Evolutionary conservation across 2,113 vertebrate genomes (phyloP).

Genomic region (Andinoacara biseriatus): DNA sequence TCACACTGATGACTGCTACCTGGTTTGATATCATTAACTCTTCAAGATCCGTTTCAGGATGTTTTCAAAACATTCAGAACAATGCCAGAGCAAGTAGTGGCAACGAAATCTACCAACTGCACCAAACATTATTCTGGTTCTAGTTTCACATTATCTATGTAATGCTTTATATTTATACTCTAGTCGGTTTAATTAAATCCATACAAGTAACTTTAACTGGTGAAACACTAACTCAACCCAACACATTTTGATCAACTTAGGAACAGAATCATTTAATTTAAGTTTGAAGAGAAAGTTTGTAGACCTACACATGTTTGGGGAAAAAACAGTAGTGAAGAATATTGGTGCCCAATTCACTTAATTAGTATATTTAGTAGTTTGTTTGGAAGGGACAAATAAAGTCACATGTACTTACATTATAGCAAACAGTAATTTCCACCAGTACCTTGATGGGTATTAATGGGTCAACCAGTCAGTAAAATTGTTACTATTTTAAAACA

Average conservation of each 20-base stretch:
- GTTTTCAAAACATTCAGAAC: background rate
- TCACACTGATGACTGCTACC: constrained; percentile 8
- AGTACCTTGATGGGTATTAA: too few relatives aligned
- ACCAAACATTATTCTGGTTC: background rate
- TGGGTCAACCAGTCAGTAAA: too few relatives aligned
- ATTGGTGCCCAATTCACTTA: too few relatives aligned
- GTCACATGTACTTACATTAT: too few relatives aligned
- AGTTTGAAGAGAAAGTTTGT: too few relatives aligned
- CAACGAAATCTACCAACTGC: background rate
- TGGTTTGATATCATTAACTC: constrained; percentile 9
- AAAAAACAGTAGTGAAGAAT: too few relatives aligned
- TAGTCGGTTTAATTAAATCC: background rate
- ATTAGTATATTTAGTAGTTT: too few relatives aligned
- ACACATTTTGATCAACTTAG: background rate
- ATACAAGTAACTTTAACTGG: background rate
- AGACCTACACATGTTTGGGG: too few relatives aligned
- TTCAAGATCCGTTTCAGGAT: background rate
- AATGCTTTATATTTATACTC: background rate
- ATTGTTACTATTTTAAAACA: too few relatives aligned
- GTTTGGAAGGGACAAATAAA: too few relatives aligned
- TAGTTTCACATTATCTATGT: constrained; percentile 13
- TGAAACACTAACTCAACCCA: background rate
- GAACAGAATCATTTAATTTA: background rate
- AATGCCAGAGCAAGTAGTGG: background rate
- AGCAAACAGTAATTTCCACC: too few relatives aligned